Evolutionary conservation across 2,113 vertebrate species (phyloP).

Genomic region (Campylomormyrus tamandua): DNA sequence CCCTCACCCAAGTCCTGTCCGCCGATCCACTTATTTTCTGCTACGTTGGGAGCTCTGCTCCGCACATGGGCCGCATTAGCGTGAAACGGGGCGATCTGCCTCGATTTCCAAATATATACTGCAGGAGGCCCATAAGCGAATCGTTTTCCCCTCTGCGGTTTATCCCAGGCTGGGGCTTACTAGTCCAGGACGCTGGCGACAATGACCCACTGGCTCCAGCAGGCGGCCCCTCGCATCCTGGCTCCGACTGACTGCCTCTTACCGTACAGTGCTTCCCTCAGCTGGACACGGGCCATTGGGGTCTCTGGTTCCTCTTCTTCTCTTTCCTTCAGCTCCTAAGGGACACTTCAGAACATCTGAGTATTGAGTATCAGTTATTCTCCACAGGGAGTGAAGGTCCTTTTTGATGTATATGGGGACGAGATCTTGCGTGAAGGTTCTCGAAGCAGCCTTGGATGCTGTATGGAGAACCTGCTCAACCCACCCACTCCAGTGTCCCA

Average conservation of each 20-base stretch:
- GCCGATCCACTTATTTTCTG: conserved; percentile 30
- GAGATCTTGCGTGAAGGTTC: background rate
- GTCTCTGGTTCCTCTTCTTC: background rate
- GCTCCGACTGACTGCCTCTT: background rate
- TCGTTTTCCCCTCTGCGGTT: conserved; percentile 19
- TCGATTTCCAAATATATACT: conserved; percentile 22
- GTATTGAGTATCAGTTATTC: conserved; percentile 12
- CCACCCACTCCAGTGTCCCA: background rate
- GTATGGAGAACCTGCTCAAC: background rate
- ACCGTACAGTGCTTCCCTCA: background rate
- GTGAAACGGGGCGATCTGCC: conserved; percentile 31
- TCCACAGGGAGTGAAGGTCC: background rate
- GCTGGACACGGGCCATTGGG: background rate
- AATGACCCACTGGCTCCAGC: background rate
- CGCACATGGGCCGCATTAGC: conserved; percentile 33
- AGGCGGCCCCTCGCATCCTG: background rate
- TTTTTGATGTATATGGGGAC: conserved; percentile 14
- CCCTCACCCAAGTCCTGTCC: background rate
- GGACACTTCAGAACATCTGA: conserved; percentile 18
- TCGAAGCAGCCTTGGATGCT: background rate
- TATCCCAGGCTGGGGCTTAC: conserved; percentile 9
- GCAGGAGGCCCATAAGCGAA: conserved; percentile 22
- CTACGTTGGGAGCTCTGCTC: conserved; percentile 29
- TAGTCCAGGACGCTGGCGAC: conserved; percentile 14
- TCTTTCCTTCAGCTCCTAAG: background rate